These are phyloP conservation scores for Steinernema khuongi DNA, from an alignment of 1,140 invertebrate species.

Conservation along the genomic window DNA sequence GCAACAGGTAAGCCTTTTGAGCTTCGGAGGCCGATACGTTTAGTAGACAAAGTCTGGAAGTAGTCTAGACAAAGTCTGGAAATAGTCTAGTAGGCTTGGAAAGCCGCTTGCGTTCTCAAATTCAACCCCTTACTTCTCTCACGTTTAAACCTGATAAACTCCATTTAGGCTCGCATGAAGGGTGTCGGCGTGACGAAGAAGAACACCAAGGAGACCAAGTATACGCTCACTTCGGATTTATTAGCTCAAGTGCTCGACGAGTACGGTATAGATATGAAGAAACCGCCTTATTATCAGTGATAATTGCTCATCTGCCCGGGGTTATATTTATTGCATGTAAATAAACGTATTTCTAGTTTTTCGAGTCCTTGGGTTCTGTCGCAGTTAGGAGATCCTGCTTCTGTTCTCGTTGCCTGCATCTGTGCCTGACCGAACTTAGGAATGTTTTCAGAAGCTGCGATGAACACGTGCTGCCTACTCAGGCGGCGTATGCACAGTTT, in stretches of 20 bases:
- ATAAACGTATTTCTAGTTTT: too few species aligned
- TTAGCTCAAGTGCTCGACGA: conserved; percentile 30
- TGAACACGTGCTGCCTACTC: background rate
- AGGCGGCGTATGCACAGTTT: background rate
- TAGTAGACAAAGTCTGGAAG: too few species aligned
- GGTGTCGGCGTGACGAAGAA: conserved; percentile 34
- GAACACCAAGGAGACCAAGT: conserved; percentile 34
- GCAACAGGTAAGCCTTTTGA: conserved; percentile 18
- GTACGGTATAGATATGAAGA: conserved; percentile 35
- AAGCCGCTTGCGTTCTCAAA: too few species aligned
- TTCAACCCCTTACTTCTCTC: too few species aligned
- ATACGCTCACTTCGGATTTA: conserved; percentile 26
- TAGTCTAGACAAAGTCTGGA: too few species aligned
- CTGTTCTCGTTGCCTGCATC: too few species aligned
- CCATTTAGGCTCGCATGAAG: conserved; percentile 34
- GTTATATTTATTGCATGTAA: background rate
- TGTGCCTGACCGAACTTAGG: too few species aligned
- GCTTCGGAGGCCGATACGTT: too few species aligned
- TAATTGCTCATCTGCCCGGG: background rate
- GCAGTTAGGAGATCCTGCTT: background rate
- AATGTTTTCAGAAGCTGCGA: too few species aligned
- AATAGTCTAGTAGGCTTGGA: too few species aligned
- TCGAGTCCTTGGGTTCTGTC: too few species aligned
- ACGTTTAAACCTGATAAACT: background rate
- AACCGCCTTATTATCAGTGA: conserved; percentile 31